Conservation (phyloP, 2,888 invertebrate species). For the Oscheius myriophilus region DNA sequence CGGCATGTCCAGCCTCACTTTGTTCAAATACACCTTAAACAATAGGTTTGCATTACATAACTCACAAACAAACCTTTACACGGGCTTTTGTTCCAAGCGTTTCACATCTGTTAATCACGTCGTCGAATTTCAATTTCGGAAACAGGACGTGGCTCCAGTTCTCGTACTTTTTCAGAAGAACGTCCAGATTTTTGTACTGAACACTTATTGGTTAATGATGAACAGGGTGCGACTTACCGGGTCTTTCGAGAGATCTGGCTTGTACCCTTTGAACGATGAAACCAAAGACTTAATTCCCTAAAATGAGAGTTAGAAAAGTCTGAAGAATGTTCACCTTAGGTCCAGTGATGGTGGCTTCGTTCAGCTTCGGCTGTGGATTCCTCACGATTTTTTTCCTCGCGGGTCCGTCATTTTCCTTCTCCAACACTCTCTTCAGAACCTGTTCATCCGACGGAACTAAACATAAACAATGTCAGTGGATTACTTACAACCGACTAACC, state of each 20-base stretch:
- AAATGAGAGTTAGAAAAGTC: not conserved
- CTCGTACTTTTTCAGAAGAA: conserved; percentile 48
- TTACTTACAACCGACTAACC: not conserved
- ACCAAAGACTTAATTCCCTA: conserved; percentile 39
- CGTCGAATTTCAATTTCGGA: conserved; percentile 52
- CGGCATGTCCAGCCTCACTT: conserved; percentile 38
- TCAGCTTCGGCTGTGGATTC: conserved; percentile 41
- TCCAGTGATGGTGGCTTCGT: conserved; percentile 42
- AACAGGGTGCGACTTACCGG: conserved; percentile 38
- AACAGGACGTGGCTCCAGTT: conserved; percentile 53
- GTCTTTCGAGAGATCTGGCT: conserved; percentile 41
- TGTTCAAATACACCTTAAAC: conserved; percentile 37
- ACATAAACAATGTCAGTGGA: not conserved
- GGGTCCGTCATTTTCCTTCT: conserved; percentile 11
- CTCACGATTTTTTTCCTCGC: conserved; percentile 26
- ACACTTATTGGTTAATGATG: not conserved
- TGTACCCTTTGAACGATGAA: conserved; percentile 40
- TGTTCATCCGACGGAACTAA: conserved; percentile 25
- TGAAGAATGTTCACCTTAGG: conserved; percentile 25
- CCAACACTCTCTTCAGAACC: conserved; percentile 10
- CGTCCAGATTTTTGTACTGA: conserved; percentile 44
- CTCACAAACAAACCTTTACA: conserved; percentile 34
- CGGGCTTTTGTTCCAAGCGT: conserved; percentile 43
- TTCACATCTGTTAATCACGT: conserved; percentile 46
- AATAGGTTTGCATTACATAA: not conserved